phyloP scores from a whole-genome alignment of 2,888 invertebrate species.

The Cotesia congregata region DNA sequence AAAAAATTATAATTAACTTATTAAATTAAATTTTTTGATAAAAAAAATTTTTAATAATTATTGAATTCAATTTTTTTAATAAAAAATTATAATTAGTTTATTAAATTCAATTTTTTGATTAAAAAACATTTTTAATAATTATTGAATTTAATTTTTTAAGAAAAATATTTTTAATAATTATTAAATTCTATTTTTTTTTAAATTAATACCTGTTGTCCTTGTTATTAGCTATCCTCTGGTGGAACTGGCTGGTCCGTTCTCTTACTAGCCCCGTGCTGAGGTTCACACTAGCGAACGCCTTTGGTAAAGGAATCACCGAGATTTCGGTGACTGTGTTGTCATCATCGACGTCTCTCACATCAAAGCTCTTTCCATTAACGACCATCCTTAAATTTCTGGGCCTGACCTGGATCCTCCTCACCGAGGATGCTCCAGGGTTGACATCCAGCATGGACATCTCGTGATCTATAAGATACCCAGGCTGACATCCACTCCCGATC shows the following conservation, averaged over 20 bases:
- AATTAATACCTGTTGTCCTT: slow-evolving; percentile 58
- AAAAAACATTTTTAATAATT: no score
- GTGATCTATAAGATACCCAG: slow-evolving; percentile 60
- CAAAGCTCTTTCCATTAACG: slow-evolving; percentile 81
- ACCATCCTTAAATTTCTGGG: slow-evolving; percentile 83
- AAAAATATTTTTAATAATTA: no score
- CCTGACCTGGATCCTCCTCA: slow-evolving; percentile 67
- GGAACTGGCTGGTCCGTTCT: slow-evolving; percentile 71
- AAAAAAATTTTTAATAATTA: no score
- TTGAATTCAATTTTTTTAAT: no score
- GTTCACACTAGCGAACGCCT: slow-evolving; percentile 63
- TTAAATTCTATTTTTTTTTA: no score
- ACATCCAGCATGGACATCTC: slow-evolving; percentile 50
- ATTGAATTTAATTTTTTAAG: no score
- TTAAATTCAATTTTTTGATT: no score
- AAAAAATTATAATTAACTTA: no score
- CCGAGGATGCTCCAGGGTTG: slow-evolving; percentile 52
- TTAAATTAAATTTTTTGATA: no score
- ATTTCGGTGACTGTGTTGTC: slow-evolving; percentile 77
- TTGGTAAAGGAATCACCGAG: slow-evolving; percentile 77
- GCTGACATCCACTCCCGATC: slow-evolving; percentile 69
- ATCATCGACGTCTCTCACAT: slow-evolving; percentile 79
- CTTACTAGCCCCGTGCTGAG: slow-evolving; percentile 70
- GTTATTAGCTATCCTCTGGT: slow-evolving; percentile 66
- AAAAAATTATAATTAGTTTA: no score